phyloP scores from a whole-genome alignment of 2,888 invertebrate genomes.

The Exephanes ischioxanthus region DNA sequence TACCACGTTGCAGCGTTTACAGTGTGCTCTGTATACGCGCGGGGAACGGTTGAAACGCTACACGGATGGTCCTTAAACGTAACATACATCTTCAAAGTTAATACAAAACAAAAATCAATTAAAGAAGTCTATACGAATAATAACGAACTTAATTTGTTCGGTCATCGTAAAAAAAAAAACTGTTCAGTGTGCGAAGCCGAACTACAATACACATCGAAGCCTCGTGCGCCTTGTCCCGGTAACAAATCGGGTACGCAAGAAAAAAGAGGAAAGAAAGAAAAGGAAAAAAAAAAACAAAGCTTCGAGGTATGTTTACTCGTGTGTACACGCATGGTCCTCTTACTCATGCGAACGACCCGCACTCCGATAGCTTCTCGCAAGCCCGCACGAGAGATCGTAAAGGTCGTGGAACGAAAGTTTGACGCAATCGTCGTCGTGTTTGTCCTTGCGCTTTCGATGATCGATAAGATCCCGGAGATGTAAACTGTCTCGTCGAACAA shows the following conservation, averaged over 20 bases:
- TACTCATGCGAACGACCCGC: background rate
- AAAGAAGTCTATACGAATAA: background rate
- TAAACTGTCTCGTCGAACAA: background rate
- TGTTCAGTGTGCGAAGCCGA: background rate
- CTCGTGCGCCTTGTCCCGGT: background rate
- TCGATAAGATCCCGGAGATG: constrained; percentile 6
- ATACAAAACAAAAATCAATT: background rate
- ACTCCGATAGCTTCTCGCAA: background rate
- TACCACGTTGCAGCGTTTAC: constrained; percentile 65
- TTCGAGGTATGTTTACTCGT: constrained; percentile 47
- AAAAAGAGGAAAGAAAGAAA: background rate
- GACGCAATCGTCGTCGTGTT: background rate
- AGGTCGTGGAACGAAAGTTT: constrained; percentile 8
- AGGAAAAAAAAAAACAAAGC: background rate
- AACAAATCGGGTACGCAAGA: background rate
- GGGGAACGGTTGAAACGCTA: constrained; percentile 18
- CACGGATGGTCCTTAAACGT: background rate
- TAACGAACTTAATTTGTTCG: background rate
- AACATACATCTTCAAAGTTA: background rate
- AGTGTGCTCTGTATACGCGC: constrained; percentile 36
- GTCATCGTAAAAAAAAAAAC: background rate
- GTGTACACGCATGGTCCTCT: background rate
- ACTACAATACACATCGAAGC: background rate
- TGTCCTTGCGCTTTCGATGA: background rate
- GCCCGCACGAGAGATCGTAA: constrained; percentile 12